Evolutionary conservation across 2,797 vertebrate genomes (phyloP), one percentile per base, ranked within the genome.

Genomic region (Typhlichthys eigenmanni): DNA sequence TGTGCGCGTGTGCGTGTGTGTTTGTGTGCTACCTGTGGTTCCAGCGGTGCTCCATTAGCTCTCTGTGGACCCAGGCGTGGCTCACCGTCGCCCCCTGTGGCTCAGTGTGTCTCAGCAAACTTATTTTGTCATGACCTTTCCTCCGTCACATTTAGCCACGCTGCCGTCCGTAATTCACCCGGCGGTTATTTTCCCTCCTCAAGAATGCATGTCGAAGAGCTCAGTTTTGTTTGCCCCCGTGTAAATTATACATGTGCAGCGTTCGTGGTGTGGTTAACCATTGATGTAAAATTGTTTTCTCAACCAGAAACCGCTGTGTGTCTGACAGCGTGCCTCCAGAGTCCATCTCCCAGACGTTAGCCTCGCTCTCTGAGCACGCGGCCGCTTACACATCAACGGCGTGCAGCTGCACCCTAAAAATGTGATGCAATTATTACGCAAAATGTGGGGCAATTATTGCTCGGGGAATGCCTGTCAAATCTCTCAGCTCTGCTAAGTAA

Each of bases 231-330:
- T 87, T 81, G 74, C 72, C 58, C 61, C 82, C 6, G 56, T 82
- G 77, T 81, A 75, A 83, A 82, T 85, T 82, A 79, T 78, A 86
- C 84, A 79, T 84, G 81, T 86, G 79, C 78, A 60, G 74, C 62
- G 46, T 80, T 86, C 77, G 70, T 71, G 82, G 74, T 72, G 87
- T 78, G 87, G 89, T 91, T 89, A 90, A 91, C 90, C 87, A 83
- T 75, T 64, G 48, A 82, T 83, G 82, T 86, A 69, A 88, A 88
- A 87, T 83, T 64, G 75, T 87, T 88, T 87, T 89, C 85, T 85
- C 68, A 13, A 13, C 78, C 72, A 78, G 58, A 86, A 88, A 85
- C 84, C 83, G 13, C 79, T 5, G 58, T 52, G 80, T 70, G 80
- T 83, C 76, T 76, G 69, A 76, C 68, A 58, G 78, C 74, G 76